phyloP scores from a whole-genome alignment of 92 coral and sea anemone species.

The Nematostella vectensis region DNA sequence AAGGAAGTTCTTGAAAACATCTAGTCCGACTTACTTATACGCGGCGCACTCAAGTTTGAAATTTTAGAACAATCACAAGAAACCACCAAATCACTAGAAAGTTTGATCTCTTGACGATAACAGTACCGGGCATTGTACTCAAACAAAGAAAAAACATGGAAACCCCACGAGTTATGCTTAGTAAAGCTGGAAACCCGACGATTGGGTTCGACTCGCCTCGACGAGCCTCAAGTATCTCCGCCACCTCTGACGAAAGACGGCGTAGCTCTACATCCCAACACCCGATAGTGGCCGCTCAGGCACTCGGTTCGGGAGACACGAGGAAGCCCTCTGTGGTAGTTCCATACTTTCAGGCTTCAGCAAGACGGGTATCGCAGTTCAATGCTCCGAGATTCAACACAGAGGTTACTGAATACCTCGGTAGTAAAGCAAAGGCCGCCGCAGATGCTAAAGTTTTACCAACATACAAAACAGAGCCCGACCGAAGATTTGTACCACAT shows the following conservation, averaged over 20 bases:
- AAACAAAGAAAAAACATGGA: too few relatives aligned
- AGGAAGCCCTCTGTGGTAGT: constrained; percentile 53
- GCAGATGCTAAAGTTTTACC: constrained; percentile 34
- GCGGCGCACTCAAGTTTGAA: too few relatives aligned
- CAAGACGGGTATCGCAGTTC: constrained; percentile 47
- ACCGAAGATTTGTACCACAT: constrained; percentile 66
- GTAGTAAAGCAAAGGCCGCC: constrained; percentile 5
- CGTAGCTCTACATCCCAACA: constrained; percentile 43
- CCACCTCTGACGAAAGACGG: constrained; percentile 11
- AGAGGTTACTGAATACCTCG: constrained; percentile 9
- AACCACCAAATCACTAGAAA: too few relatives aligned
- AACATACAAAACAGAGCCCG: constrained; percentile 78
- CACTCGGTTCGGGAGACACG: constrained; percentile 44
- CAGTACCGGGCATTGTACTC: too few relatives aligned
- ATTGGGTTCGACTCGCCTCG: constrained; percentile 10
- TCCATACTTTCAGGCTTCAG: constrained; percentile 41
- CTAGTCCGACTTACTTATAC: too few relatives aligned
- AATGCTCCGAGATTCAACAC: constrained; percentile 11
- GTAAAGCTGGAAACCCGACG: constrained; percentile 5
- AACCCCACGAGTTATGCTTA: constrained; percentile 17
- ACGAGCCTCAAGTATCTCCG: constrained; percentile 3
- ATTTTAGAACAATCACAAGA: too few relatives aligned
- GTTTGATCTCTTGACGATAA: too few relatives aligned
- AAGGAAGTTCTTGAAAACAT: too few relatives aligned
- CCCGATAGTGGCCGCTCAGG: constrained; percentile 17